Evolutionary conservation across 2,113 vertebrate genomes (phyloP), one percentile per base, ranked within the genome.

Genomic region (Hemicordylus capensis): DNA sequence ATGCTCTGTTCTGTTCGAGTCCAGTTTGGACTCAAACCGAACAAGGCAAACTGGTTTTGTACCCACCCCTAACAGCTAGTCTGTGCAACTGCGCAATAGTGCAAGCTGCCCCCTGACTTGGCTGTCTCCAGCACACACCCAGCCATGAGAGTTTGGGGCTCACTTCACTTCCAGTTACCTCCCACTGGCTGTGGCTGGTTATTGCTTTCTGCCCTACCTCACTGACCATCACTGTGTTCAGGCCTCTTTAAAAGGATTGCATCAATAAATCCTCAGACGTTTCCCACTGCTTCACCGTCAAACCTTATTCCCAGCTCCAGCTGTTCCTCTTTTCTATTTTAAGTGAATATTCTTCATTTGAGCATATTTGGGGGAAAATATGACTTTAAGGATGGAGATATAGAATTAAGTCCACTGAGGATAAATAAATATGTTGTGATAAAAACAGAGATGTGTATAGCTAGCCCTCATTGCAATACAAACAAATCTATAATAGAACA

Each of bases 321-420:
- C 61, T 66, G 31, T 26, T 34, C 17, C 20, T 20, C 42, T 34
- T 11, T 64, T 34, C 44, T 81, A 6, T 39, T 69, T 14, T 28
- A 56, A 54, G 24, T 14, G 56, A 31, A 81, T 24, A 22, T 22
- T 14, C 54, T 76, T 37, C 34, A 15, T 17, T 76, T 88, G 37
- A 75, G 83, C 83, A n/a, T 14, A 6, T 1, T 75, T 22, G 76
- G 90, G 76, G 44, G 39, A 9, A 69, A 77, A 1, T 1, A 46
- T 87, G 90, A 74, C 3, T 74, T 26, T 34, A 70, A 85, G 89
- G 67, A 51, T 2, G 75, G 70, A 79, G 73, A 88, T 76, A 4
- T 0, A 77, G 20, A 75, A 84, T 69, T 54, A 75, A 28, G 59
- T 91, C 77, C 90, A 2, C 1, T 46, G 76, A 37, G 42, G 58